Evolutionary conservation across 1,140 invertebrate genomes (phyloP).

Genomic region (Lethrus apterus): DNA sequence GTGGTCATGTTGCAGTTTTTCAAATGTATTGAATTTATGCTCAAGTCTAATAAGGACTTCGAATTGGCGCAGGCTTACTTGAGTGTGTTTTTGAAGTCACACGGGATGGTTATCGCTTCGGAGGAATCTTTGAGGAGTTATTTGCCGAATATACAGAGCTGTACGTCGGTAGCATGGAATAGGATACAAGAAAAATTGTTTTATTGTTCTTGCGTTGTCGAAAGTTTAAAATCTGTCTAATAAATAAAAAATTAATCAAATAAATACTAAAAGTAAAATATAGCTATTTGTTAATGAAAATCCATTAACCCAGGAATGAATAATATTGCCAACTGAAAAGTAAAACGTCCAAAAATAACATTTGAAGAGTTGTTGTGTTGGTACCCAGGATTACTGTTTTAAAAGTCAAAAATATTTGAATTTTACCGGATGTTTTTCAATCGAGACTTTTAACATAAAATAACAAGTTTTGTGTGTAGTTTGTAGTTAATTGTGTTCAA

Average conservation of each 20-base stretch:
- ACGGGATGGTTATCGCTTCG: slow-evolving; percentile 57
- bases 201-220: slow-evolving; percentile 69
- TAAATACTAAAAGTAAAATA: too few species aligned
- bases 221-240: slow-evolving; percentile 63
- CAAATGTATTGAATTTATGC: slow-evolving; percentile 61
- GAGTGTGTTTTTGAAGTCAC: slow-evolving; percentile 83
- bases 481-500: too few species aligned
- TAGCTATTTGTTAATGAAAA: too few species aligned
- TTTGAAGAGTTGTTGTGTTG: too few species aligned
- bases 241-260: slow-evolving; percentile 2
- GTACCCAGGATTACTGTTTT: too few species aligned
- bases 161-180: slow-evolving; percentile 57
- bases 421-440: too few species aligned
- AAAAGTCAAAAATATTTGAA: too few species aligned
- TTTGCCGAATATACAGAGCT: slow-evolving; percentile 51
- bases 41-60: slow-evolving; percentile 75
- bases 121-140: slow-evolving; percentile 49
- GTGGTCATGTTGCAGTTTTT: slow-evolving; percentile 73
- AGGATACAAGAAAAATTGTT: slow-evolving; percentile 63
- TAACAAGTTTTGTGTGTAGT: too few species aligned
- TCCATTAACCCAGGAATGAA: too few species aligned
- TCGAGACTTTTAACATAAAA: too few species aligned
- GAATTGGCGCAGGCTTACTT: slow-evolving; percentile 90
- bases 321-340: too few species aligned
- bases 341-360: too few species aligned